phyloP scores from a whole-genome alignment of 2,113 vertebrate genomes.

The Gobius niger region DNA sequence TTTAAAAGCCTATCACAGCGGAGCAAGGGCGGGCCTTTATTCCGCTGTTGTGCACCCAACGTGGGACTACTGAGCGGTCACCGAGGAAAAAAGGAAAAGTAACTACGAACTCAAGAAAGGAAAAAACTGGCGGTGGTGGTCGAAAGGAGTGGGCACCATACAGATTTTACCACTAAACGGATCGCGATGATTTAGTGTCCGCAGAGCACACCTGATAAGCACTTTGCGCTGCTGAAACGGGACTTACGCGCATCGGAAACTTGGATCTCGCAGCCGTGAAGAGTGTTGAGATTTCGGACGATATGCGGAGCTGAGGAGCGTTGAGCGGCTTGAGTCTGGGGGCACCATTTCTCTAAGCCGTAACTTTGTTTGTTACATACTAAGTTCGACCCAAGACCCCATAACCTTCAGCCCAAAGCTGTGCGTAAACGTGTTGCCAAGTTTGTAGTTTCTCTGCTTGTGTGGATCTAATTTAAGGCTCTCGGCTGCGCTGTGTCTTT shows the following conservation, averaged over 20 bases:
- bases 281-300: slow-evolving; percentile 35
- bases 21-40: slow-evolving; percentile 51
- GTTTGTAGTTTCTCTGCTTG: slow-evolving; percentile 7
- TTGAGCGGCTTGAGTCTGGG: slow-evolving; percentile 41
- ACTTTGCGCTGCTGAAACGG: slow-evolving; percentile 12
- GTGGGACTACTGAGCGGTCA: slow-evolving; percentile 78
- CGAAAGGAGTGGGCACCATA: slow-evolving; percentile 47
- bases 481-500: slow-evolving; percentile 20
- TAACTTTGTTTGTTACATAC: slow-evolving; percentile 12
- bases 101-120: slow-evolving; percentile 48
- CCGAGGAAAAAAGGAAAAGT: slow-evolving; percentile 68
- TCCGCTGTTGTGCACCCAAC: slow-evolving; percentile 82
- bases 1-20: slow-evolving; percentile 57
- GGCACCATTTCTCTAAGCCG: slow-evolving; percentile 8
- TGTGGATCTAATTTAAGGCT: slow-evolving; percentile 10
- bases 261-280: slow-evolving; percentile 52
- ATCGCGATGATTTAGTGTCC: slow-evolving; percentile 54
- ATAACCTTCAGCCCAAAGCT: neutral
- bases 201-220: slow-evolving; percentile 60
- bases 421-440: neutral
- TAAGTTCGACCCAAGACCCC: slow-evolving; percentile 7
- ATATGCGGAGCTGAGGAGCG: slow-evolving; percentile 12
- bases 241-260: slow-evolving; percentile 35
- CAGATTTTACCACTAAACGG: slow-evolving; percentile 57
- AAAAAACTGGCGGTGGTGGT: slow-evolving; percentile 63